Conservation (phyloP, 2,797 vertebrate genomes). For the Sebastes aleutianus region DNA sequence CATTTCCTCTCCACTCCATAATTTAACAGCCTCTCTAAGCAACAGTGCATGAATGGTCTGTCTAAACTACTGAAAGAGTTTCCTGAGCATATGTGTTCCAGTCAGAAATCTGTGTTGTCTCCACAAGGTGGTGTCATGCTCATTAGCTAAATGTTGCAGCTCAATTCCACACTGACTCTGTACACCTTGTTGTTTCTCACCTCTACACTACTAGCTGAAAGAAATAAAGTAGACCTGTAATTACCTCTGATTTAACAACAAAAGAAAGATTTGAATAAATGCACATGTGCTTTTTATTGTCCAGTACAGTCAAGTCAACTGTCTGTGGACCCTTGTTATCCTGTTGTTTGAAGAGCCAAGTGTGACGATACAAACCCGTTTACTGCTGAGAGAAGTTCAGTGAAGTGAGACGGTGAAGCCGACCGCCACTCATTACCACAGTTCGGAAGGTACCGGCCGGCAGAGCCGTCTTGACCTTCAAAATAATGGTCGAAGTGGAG, state of each 20-base stretch:
- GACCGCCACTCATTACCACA: conserved; percentile 49
- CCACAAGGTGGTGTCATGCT: conserved; percentile 83
- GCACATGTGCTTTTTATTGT: background rate
- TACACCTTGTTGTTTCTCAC: background rate
- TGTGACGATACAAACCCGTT: conserved; percentile 18
- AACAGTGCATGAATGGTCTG: background rate
- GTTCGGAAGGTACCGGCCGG: conserved; percentile 38
- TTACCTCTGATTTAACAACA: background rate
- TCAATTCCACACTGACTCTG: background rate
- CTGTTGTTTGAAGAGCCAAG: conserved; percentile 1
- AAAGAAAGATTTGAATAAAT: background rate
- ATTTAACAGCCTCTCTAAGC: conserved; percentile 10
- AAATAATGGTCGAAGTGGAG: conserved; percentile 47
- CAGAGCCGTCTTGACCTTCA: conserved; percentile 62
- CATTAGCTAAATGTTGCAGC: conserved; percentile 66
- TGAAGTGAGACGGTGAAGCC: conserved; percentile 40
- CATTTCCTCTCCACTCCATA: conserved; percentile 50
- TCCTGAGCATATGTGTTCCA: conserved; percentile 12
- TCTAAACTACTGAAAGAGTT: background rate
- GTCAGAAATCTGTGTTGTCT: conserved; percentile 59
- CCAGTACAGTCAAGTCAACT: background rate
- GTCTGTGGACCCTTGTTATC: conserved; percentile 7
- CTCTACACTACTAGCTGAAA: background rate
- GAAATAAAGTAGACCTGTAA: background rate
- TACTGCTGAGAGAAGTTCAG: conserved; percentile 27